Percentiles rank a stretch among this genome's conserved stretches.
Evolutionary conservation across 2,797 vertebrate genomes (phyloP).

Genomic region (Lophius americanus): DNA sequence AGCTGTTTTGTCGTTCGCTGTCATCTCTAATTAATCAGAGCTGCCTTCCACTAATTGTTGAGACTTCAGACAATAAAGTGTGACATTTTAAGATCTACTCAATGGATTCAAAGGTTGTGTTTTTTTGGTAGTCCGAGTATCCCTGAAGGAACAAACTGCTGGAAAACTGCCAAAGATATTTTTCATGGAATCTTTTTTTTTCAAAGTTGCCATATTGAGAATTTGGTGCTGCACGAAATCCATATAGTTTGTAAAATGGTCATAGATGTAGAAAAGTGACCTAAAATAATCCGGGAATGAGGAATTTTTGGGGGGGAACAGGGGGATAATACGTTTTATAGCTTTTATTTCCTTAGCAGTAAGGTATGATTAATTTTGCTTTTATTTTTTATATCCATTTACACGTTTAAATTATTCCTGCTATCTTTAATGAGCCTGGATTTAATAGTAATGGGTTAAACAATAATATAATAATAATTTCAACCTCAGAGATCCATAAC

Average conservation of each 20-base stretch:
- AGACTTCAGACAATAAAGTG: constrained; percentile 30
- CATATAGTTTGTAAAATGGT: not conserved
- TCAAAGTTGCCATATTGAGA: constrained; percentile 33
- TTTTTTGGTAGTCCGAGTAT: constrained; percentile 15
- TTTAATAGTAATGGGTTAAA: too few relatives aligned
- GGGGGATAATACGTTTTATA: not conserved
- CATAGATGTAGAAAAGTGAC: constrained; percentile 1
- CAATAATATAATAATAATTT: constrained; percentile 10
- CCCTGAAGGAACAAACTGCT: constrained; percentile 9
- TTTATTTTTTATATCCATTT: not conserved
- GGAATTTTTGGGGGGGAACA: too few relatives aligned
- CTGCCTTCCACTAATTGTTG: constrained; percentile 16
- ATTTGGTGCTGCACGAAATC: constrained; percentile 11
- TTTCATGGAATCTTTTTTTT: constrained; percentile 15
- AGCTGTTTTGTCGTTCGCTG: constrained; percentile 18
- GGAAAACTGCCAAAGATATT: constrained; percentile 5
- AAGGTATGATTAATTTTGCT: constrained; percentile 1
- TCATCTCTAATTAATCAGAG: constrained; percentile 27
- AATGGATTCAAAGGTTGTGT: constrained; percentile 4
- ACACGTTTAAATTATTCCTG: not conserved
- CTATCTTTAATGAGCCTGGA: constrained; percentile 3
- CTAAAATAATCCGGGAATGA: constrained; percentile 2
- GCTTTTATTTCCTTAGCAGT: not conserved
- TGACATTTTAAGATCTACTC: constrained; percentile 2
- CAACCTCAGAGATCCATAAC: not conserved